Percentiles rank a stretch among this genome's conserved stretches.
phyloP scores from a whole-genome alignment of 1,140 invertebrate species.

The Periplaneta americana region DNA sequence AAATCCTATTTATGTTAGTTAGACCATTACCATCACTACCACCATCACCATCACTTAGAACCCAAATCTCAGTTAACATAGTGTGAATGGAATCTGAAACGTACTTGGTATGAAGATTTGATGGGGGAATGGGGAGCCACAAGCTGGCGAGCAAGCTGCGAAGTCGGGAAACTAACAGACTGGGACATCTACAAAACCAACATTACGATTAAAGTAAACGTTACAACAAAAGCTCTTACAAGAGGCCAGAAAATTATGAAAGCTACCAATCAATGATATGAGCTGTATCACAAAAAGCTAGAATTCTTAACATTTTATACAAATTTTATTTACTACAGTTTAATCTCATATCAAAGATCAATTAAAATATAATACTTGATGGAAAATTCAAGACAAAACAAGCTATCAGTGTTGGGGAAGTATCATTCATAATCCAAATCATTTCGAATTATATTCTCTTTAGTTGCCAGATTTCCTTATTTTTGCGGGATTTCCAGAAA shows the following conservation, averaged over 20 bases:
- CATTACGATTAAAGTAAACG: constrained; percentile 14
- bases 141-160: constrained; percentile 51
- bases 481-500: too few relatives aligned
- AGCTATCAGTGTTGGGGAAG: neutral
- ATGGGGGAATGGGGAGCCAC: constrained; percentile 39
- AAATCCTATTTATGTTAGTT: too few relatives aligned
- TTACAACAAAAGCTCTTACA: neutral
- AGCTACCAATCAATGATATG: neutral
- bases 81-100: constrained; percentile 16
- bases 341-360: constrained; percentile 3
- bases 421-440: too few relatives aligned
- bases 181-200: constrained; percentile 24
- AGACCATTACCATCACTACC: neutral
- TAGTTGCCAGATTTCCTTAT: too few relatives aligned
- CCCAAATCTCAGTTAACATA: neutral
- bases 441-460: too few relatives aligned
- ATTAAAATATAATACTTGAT: constrained; percentile 7
- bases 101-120: constrained; percentile 25
- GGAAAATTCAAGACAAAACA: neutral
- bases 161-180: constrained; percentile 36
- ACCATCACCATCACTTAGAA: neutral
- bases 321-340: neutral
- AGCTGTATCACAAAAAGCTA: neutral
- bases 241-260: constrained; percentile 24
- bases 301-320: neutral